Conservation (phyloP, 92 coral and sea anemone genomes). For the Micromussa lordhowensis region DNA sequence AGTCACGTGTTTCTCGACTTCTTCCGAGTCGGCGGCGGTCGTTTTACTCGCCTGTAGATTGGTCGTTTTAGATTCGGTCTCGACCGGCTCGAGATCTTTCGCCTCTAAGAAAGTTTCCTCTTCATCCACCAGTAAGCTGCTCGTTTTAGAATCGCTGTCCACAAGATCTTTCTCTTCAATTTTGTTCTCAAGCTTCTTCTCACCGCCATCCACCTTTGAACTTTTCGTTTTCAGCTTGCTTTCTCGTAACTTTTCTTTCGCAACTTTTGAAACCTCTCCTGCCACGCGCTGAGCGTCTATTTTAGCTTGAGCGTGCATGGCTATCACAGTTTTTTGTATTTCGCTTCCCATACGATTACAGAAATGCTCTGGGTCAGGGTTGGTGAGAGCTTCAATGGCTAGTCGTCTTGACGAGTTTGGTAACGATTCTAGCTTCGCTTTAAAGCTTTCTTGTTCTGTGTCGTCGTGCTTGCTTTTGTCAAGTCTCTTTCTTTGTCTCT, state of each 20-base stretch:
- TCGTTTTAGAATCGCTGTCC: not conserved
- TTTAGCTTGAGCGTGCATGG: not conserved
- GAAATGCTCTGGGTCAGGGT: not conserved
- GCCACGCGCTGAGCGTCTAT: not conserved
- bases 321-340: not conserved
- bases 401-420: not conserved
- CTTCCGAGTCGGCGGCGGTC: not conserved
- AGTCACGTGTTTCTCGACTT: not conserved
- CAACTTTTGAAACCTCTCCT: not conserved
- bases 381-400: not conserved
- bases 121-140: not conserved
- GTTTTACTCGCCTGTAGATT: too few species aligned
- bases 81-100: not conserved
- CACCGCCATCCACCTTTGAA: not conserved
- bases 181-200: too few species aligned
- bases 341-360: not conserved
- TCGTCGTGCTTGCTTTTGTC: not conserved
- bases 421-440: conserved; percentile 2
- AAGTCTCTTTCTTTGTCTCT: not conserved
- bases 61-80: not conserved
- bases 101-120: not conserved
- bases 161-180: not conserved
- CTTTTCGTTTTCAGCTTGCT: not conserved
- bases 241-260: not conserved
- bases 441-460: not conserved